Percentiles rank a stretch among this genome's conserved stretches.
These are phyloP conservation scores for Phoenicopterus ruber DNA, from an alignment of 2,113 vertebrate species.

Conservation along the genomic window DNA sequence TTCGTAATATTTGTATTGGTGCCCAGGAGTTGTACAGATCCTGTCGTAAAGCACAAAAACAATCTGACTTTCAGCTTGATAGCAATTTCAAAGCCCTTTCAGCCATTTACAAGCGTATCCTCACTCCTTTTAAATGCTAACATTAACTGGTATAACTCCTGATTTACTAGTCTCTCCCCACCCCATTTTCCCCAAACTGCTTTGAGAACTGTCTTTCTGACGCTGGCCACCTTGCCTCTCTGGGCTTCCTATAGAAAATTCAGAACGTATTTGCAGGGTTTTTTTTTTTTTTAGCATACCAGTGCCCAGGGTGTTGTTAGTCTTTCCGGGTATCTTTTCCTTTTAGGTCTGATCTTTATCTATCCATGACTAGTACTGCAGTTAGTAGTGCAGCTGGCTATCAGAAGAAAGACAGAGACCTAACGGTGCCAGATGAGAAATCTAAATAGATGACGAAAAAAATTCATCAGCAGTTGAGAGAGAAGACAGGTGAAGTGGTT, in stretches of 20 bases:
- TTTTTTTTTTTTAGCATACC: background rate
- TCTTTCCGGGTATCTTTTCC: background rate
- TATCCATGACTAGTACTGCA: background rate
- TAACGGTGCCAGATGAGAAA: background rate
- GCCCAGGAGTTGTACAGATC: background rate
- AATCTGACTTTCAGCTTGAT: background rate
- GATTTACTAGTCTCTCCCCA: background rate
- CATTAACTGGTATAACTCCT: background rate
- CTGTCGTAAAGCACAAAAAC: background rate
- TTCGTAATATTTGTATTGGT: background rate
- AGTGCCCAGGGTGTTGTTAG: background rate
- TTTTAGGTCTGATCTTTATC: background rate
- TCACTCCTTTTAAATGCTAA: background rate
- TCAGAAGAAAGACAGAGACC: background rate
- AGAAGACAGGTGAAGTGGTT: background rate
- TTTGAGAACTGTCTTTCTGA: background rate
- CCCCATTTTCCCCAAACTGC: background rate
- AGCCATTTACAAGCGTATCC: background rate
- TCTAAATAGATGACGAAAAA: background rate
- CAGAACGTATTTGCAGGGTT: background rate
- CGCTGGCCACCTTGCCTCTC: background rate
- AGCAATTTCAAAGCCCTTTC: background rate
- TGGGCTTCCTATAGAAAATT: background rate
- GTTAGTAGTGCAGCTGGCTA: background rate
- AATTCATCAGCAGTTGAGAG: background rate